phyloP scores from a whole-genome alignment of 2,113 vertebrate genomes.

The Corapipo altera region DNA sequence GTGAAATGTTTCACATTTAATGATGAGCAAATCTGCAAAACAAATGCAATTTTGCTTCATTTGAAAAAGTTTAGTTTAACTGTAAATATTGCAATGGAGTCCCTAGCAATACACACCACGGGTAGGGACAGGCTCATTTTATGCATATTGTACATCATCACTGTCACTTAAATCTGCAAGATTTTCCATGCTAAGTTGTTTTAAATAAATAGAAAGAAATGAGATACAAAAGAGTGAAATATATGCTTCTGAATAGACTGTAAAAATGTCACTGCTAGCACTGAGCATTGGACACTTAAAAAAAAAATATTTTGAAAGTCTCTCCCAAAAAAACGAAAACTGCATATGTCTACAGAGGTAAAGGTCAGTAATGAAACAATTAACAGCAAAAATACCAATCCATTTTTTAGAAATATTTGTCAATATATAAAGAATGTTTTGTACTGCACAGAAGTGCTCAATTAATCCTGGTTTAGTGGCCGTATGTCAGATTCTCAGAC shows the following conservation, averaged over 20 bases:
- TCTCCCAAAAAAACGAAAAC: conserved; percentile 85
- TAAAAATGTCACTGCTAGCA: conserved; percentile 84
- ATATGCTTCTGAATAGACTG: conserved; percentile 81
- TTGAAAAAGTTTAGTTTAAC: conserved; percentile 84
- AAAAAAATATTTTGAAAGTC: conserved; percentile 88
- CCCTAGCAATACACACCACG: conserved; percentile 80
- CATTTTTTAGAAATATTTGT: conserved; percentile 86
- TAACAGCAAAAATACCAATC: conserved; percentile 86
- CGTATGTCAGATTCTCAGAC: conserved; percentile 81
- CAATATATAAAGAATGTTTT: conserved; percentile 87
- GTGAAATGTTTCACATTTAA: conserved; percentile 89
- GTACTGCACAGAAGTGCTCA: conserved; percentile 84
- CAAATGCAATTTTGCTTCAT: conserved; percentile 84
- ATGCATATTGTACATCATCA: conserved; percentile 85
- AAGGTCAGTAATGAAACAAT: conserved; percentile 86
- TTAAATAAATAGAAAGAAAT: conserved; percentile 85
- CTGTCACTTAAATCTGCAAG: conserved; percentile 85
- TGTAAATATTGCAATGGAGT: conserved; percentile 87
- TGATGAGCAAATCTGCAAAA: conserved; percentile 87
- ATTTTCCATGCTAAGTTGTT: conserved; percentile 79
- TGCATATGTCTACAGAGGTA: conserved; percentile 86
- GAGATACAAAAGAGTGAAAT: conserved; percentile 83
- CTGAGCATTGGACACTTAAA: conserved; percentile 82
- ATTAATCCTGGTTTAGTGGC: conserved; percentile 80
- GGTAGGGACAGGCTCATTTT: conserved; percentile 80